A percentile compares a stretch with the other conserved stretches of the same genome.
These are phyloP conservation scores for Toxotes jaculatrix DNA, from an alignment of 2,113 vertebrate species.

Conservation along the genomic window DNA sequence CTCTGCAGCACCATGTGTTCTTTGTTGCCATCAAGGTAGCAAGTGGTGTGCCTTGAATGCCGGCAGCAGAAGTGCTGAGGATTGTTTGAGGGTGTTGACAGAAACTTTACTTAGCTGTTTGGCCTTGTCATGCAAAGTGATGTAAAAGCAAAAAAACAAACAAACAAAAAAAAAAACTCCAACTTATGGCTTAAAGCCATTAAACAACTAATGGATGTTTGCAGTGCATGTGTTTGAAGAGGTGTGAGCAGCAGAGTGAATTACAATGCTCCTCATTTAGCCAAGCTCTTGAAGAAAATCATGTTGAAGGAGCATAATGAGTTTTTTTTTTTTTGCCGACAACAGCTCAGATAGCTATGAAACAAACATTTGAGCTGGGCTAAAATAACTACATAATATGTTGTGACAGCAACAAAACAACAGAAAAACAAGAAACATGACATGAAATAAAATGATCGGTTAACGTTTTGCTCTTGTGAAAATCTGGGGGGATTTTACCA, in stretches of 20 bases:
- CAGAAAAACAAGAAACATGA: background rate
- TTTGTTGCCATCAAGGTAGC: background rate
- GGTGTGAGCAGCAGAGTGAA: slow-evolving; percentile 24
- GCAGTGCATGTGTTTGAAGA: slow-evolving; percentile 31
- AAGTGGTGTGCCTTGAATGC: background rate
- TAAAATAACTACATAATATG: background rate
- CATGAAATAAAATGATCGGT: background rate
- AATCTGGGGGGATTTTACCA: background rate
- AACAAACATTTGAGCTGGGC: slow-evolving; percentile 5
- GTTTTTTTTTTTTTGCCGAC: slow-evolving; percentile 8
- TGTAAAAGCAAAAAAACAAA: background rate
- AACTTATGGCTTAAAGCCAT: slow-evolving; percentile 2
- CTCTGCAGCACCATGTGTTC: background rate
- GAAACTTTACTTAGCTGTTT: background rate
- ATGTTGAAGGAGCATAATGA: slow-evolving; percentile 28
- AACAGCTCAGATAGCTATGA: slow-evolving; percentile 23
- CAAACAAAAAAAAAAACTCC: background rate
- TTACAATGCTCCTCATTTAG: slow-evolving; percentile 28
- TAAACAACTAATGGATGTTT: slow-evolving; percentile 15
- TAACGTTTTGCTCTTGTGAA: background rate
- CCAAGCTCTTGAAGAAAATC: slow-evolving; percentile 30
- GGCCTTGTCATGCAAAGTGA: background rate
- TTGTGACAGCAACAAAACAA: background rate
- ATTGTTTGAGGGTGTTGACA: slow-evolving; percentile 7
- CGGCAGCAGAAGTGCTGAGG: background rate